phyloP scores from a whole-genome alignment of 1,140 invertebrate genomes.

The Halesus radiatus region DNA sequence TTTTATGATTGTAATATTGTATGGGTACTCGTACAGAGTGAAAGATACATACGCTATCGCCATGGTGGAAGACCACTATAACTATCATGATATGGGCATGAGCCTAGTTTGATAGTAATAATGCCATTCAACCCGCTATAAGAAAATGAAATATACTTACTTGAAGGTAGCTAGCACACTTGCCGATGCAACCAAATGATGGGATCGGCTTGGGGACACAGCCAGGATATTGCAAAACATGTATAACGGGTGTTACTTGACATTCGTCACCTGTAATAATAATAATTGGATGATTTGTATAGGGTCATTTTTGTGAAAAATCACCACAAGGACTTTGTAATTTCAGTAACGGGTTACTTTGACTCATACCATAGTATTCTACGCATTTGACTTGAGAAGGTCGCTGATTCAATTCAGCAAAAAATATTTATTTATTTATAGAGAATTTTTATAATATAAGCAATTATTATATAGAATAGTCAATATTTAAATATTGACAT shows the following conservation, averaged over 20 bases:
- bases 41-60: too few species aligned
- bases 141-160: conserved; percentile 67
- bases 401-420: background rate
- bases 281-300: too few species aligned
- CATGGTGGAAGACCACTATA: too few species aligned
- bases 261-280: conserved; percentile 88
- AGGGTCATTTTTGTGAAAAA: too few species aligned
- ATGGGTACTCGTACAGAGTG: too few species aligned
- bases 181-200: conserved; percentile 92
- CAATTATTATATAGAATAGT: too few species aligned
- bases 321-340: too few species aligned
- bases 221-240: conserved; percentile 91
- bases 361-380: background rate
- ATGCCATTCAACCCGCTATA: too few species aligned
- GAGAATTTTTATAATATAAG: too few species aligned
- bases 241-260: conserved; percentile 91
- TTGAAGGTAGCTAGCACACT: conserved; percentile 93
- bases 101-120: too few species aligned
- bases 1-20: too few species aligned
- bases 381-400: background rate
- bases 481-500: background rate
- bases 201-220: conserved; percentile 94
- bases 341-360: conserved; percentile 7
- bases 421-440: background rate
- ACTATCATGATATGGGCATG: too few species aligned